Percentiles rank a stretch among this genome's conserved stretches.
phyloP scores from a whole-genome alignment of 2,797 vertebrate species.

The Malacoctenus gilli region DNA sequence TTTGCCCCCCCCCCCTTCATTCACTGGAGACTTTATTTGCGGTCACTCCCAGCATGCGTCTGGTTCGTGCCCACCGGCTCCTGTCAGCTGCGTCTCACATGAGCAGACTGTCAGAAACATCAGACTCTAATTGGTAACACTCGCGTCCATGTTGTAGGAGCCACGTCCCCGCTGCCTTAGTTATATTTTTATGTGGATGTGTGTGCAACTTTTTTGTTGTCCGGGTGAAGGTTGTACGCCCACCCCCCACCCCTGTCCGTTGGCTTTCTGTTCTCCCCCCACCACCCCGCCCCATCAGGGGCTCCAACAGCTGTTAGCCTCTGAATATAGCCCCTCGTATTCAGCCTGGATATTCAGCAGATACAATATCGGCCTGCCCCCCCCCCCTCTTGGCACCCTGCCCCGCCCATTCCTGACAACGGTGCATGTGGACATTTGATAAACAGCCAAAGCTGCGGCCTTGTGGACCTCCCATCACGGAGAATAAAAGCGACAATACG shows the following conservation, averaged over 20 bases:
- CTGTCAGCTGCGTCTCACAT: constrained; percentile 32
- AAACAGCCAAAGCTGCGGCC: constrained; percentile 44
- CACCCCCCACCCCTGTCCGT: constrained; percentile 21
- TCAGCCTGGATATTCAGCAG: constrained; percentile 57
- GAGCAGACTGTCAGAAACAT: constrained; percentile 37
- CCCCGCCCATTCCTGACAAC: constrained; percentile 34
- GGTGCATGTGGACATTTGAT: constrained; percentile 46
- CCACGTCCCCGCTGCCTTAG: constrained; percentile 17
- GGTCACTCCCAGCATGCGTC: constrained; percentile 51
- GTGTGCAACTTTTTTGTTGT: constrained; percentile 24
- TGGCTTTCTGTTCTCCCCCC: too few species aligned
- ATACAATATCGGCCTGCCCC: constrained; percentile 60
- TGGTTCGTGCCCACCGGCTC: constrained; percentile 39
- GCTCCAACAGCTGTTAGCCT: constrained; percentile 63
- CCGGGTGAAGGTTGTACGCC: too few species aligned
- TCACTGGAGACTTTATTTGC: constrained; percentile 42
- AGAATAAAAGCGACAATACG: constrained; percentile 1
- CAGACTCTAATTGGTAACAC: constrained; percentile 50
- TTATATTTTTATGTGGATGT: constrained; percentile 38
- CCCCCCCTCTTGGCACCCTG: constrained; percentile 37
- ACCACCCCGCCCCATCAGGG: constrained; percentile 13
- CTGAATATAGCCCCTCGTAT: constrained; percentile 69
- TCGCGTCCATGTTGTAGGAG: constrained; percentile 44
- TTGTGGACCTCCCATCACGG: background rate
- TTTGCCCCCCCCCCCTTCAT: constrained; percentile 27